These are phyloP conservation scores for Calyptommatus sinebrachiatus DNA, from an alignment of 2,113 vertebrate species.

Conservation along the genomic window DNA sequence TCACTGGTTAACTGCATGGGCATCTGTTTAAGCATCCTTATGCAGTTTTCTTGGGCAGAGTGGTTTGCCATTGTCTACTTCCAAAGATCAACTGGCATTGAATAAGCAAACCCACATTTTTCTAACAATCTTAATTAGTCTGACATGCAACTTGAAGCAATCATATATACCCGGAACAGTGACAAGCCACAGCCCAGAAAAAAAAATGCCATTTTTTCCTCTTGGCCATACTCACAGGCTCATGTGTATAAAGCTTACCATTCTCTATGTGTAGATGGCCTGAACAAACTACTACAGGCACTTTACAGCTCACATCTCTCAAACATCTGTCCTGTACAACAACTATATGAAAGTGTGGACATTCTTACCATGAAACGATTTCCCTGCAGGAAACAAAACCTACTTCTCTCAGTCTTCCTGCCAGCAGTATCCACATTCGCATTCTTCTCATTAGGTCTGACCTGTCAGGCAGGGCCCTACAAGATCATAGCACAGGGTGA, in stretches of 20 bases:
- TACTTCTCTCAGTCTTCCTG: slow-evolving; percentile 56
- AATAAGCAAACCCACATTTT: too few species aligned
- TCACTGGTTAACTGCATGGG: too few species aligned
- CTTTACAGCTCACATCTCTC: slow-evolving; percentile 34
- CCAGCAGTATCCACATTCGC: slow-evolving; percentile 42
- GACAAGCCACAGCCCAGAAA: rapidly evolving
- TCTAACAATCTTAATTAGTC: not conserved
- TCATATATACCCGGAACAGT: not conserved
- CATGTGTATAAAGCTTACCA: not conserved
- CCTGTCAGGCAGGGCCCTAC: slow-evolving; percentile 57
- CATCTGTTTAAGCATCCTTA: too few species aligned
- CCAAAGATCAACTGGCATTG: too few species aligned
- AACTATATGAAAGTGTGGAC: slow-evolving; percentile 38
- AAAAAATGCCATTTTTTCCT: not conserved
- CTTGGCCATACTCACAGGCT: not conserved
- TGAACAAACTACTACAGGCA: slow-evolving; percentile 22
- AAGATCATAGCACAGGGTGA: slow-evolving; percentile 66
- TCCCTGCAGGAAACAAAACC: slow-evolving; percentile 63
- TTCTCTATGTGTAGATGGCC: slow-evolving; percentile 14
- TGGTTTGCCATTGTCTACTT: too few species aligned
- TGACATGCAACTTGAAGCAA: not conserved
- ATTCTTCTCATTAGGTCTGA: slow-evolving; percentile 70
- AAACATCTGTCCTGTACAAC: slow-evolving; percentile 39
- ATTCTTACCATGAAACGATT: slow-evolving; percentile 51
- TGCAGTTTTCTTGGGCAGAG: too few species aligned